phyloP scores from a whole-genome alignment of 30 jellyfish, hydroid and myxozoan genomes.

The Cassiopea xamachana region DNA sequence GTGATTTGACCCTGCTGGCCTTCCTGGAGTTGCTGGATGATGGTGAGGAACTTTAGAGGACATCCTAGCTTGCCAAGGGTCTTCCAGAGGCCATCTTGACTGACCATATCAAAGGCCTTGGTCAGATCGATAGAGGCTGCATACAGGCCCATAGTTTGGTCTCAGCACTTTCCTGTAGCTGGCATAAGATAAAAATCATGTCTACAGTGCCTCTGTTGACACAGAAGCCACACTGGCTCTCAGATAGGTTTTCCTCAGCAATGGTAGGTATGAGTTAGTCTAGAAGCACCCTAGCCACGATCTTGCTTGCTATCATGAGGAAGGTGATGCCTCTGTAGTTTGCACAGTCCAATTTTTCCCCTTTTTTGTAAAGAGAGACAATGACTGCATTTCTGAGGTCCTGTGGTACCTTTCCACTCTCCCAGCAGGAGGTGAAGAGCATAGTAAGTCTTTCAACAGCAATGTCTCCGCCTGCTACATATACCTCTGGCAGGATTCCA shows the following conservation, averaged over 20 bases:
- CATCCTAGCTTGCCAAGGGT: too few species aligned
- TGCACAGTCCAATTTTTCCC: neutral
- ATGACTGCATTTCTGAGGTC: slow-evolving; percentile 5
- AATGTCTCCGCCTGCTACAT: neutral
- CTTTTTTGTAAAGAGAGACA: neutral
- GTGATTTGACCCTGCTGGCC: neutral
- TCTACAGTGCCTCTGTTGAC: neutral
- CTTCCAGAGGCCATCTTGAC: neutral
- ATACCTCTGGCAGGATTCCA: slow-evolving; percentile 8
- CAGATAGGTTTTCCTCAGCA: neutral
- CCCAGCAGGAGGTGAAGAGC: slow-evolving; percentile 26
- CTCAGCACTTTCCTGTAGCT: neutral
- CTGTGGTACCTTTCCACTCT: slow-evolving; percentile 1
- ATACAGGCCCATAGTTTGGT: neutral
- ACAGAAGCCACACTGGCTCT: neutral
- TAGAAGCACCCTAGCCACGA: slow-evolving; percentile 4
- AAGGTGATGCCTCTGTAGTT: neutral
- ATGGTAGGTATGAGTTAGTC: neutral
- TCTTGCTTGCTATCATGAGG: neutral
- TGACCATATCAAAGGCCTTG: neutral
- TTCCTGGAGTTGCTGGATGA: neutral
- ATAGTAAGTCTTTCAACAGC: neutral
- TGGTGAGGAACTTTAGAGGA: neutral
- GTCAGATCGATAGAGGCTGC: neutral
- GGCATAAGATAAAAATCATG: neutral